Evolutionary conservation across 2,113 vertebrate species (phyloP).

Genomic region (Casuarius casuarius): DNA sequence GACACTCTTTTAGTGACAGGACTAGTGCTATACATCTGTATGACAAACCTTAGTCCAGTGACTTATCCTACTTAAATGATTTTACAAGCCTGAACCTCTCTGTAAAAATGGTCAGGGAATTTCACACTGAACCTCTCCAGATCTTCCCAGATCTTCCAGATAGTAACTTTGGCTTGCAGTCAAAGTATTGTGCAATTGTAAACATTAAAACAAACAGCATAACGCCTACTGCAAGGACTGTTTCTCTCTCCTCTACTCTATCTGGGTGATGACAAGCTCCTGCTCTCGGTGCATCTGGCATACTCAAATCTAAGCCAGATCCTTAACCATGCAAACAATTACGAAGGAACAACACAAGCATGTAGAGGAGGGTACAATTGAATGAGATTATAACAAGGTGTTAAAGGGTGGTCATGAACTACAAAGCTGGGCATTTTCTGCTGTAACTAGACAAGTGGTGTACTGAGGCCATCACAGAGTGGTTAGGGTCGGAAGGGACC

Average conservation of each 20-base stretch:
- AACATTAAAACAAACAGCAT: not conserved
- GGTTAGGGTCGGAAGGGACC: not conserved
- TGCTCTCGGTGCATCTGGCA: not conserved
- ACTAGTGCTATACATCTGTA: not conserved
- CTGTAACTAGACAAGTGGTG: not conserved
- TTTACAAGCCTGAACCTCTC: not conserved
- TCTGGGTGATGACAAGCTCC: not conserved
- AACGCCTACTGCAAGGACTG: not conserved
- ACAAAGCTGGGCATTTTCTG: not conserved
- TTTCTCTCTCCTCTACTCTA: not conserved
- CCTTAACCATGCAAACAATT: not conserved
- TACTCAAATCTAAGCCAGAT: not conserved
- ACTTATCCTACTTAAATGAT: not conserved
- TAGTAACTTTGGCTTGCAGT: not conserved
- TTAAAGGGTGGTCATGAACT: not conserved
- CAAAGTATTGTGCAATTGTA: not conserved
- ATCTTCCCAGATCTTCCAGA: not conserved
- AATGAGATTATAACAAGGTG: not conserved
- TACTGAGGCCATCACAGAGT: not conserved
- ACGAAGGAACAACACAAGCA: not conserved
- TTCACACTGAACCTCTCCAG: not conserved
- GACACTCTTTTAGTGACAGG: not conserved
- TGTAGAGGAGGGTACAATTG: not conserved
- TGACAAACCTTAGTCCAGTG: not conserved
- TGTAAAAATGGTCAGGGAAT: not conserved